Evolutionary conservation across 2,888 invertebrate genomes (phyloP).

Genomic region (Phymatocera aterrima): DNA sequence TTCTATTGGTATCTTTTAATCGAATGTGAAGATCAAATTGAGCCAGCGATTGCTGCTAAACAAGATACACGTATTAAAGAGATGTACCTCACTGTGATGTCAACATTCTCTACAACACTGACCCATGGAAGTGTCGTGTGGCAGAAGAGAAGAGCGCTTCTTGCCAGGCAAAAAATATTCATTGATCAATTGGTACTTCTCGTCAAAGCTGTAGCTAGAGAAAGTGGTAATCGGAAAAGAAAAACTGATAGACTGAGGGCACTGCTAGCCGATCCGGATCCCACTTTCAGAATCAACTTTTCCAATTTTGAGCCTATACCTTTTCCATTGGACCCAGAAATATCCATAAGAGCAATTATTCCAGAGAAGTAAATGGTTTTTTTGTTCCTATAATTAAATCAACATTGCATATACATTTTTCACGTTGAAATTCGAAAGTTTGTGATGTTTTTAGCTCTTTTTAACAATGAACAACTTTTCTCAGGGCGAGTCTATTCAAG

Average conservation of each 20-base stretch:
- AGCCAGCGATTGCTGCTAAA: conserved; percentile 79
- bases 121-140: conserved; percentile 83
- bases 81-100: conserved; percentile 94
- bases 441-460: conserved; percentile 40
- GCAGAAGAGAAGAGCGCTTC: conserved; percentile 85
- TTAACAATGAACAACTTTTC: conserved; percentile 50
- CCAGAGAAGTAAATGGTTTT: conserved; percentile 81
- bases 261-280: conserved; percentile 86
- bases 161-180: conserved; percentile 92
- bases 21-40: conserved; percentile 92
- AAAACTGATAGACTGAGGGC: conserved; percentile 94
- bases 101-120: conserved; percentile 86
- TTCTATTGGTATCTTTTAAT: conserved; percentile 98
- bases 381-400: conserved; percentile 25
- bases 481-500: conserved; percentile 91
- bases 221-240: conserved; percentile 93
- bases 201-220: conserved; percentile 91
- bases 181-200: conserved; percentile 93
- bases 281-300: conserved; percentile 90
- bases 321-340: conserved; percentile 95
- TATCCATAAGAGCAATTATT: conserved; percentile 91
- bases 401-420: conserved; percentile 36
- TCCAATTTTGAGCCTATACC: conserved; percentile 94
- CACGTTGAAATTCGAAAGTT: conserved; percentile 17
- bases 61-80: conserved; percentile 85